Evolutionary conservation across 2,113 vertebrate species (phyloP).

Genomic region (Fulica atra): DNA sequence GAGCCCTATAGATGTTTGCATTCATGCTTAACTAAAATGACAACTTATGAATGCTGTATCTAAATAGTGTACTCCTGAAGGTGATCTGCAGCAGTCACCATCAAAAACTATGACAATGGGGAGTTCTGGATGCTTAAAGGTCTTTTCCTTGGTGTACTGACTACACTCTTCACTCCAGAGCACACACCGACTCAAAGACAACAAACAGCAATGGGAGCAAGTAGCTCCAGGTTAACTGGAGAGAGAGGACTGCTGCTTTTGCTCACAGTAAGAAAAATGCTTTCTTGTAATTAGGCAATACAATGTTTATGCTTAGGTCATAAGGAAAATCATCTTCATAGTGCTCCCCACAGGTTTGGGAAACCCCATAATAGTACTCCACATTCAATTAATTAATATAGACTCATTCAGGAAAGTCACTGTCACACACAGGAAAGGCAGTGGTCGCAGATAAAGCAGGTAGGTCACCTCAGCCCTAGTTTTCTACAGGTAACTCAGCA

Average conservation of each 20-base stretch:
- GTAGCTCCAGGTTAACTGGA: neutral
- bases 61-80: neutral
- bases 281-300: neutral
- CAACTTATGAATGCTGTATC: neutral
- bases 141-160: neutral
- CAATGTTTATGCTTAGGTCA: neutral
- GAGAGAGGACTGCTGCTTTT: neutral
- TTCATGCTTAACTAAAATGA: neutral
- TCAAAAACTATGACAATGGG: neutral
- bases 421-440: neutral
- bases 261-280: neutral
- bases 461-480: neutral
- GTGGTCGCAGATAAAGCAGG: neutral
- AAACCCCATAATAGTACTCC: neutral
- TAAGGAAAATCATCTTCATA: neutral
- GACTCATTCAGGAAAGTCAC: neutral
- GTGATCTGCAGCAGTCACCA: neutral
- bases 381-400: neutral
- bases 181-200: neutral
- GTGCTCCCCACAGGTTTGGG: neutral
- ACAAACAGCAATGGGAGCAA: neutral
- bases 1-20: neutral
- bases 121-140: neutral
- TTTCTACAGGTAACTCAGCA: conserved; percentile 14
- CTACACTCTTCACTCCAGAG: neutral